Evolutionary conservation across 2,797 vertebrate genomes (phyloP), one percentile per base, ranked within the genome.

Genomic region (Melopsittacus undulatus): DNA sequence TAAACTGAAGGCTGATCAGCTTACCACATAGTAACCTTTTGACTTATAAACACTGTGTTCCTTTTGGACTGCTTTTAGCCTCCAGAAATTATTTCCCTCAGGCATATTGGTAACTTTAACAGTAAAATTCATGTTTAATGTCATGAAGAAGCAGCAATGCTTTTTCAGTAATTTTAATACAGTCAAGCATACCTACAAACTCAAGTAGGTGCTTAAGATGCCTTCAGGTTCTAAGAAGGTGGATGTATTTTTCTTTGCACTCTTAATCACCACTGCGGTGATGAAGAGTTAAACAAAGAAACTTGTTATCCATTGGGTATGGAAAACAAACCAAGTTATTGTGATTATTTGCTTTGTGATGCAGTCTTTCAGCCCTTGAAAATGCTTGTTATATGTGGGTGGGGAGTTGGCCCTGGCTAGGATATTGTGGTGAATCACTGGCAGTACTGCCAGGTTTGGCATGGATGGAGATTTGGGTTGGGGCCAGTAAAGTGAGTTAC

Each of bases 21-120:
- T 95, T 96, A 97, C 96, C 95, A 94, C 94, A 92, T 92, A 97
- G 92, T 97, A 96, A 97, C 96, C 96, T 97, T 97, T 96, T 97
- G 95, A 97, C 96, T 96, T 91, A 92, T 96, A 97, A 96, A 97
- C 97, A 96, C 21, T 69, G 79, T 95, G 96, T 97, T 97, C 96
- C 96, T 97, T 95, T 95, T 96, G 73, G 90, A 68, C 89, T 95
- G 64, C 72, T 83, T 86, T 74, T 81, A 80, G 86, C 32, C 27
- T 88, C 78, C 86, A 72, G 89, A 92, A 95, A 81, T 91, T 45
- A 69, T 69, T 95, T 92, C 72, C 62, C 62, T 94, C 2, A 4
- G 72, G 49, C 52, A 78, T 36, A 34, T 29, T 86, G 30, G 82
- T 48, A 73, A 34, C 18, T 85, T 77, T 13, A 48, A 62, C 27